Base-by-base conservation (phyloP, 2,797 vertebrate genomes). In the Diplodus puntazzo region DNA sequence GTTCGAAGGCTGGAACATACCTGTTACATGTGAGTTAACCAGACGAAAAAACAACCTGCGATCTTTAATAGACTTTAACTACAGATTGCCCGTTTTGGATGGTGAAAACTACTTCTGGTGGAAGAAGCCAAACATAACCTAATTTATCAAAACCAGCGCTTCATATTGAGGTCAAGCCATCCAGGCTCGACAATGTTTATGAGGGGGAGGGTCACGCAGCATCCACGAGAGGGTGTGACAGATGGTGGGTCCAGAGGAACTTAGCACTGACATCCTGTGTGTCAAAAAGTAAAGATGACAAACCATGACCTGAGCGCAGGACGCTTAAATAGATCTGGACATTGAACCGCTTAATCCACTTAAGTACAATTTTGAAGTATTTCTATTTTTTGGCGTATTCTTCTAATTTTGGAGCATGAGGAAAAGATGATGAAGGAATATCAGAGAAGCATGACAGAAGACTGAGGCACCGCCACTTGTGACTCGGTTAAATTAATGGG, bases 91-190 rank as follows among this genome's bases (percentile, higher is more conserved):
- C 0, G n/a, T 50, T 81, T 25, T 34, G 57, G 6, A 59, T 58
- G 20, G 64, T 42, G 20, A 49, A 20, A 8, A 25, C 2, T 2
- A 21, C 30, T 25, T 71, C 75, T 64, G 69, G 20, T 54, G 39
- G 25, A 65, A 23, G 14, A 30, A 70, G 60, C 2, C 17, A 73
- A 87, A 85, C 60, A 79, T 89, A 89, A 90, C 86, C 82, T 74
- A 73, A 90, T 92, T 91, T 92, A 79, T 69, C 39, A 82, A 79
- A 77, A 68, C 60, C 79, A 58, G 55, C 30, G 43, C 82, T 84
- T 67, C 81, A 84, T 88, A 94, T 91, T 49, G 69, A 93, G 92
- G 94, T 95, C 94, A 94, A 86, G 88, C 83, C 85, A 87, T 70
- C 75, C 80, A 80, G 88, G 84, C 80, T 88, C 81, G 81, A 87